A percentile compares a stretch with the other conserved stretches of the same genome.
Conservation (phyloP, 2,888 invertebrate species). For the Lobophora halterata region DNA sequence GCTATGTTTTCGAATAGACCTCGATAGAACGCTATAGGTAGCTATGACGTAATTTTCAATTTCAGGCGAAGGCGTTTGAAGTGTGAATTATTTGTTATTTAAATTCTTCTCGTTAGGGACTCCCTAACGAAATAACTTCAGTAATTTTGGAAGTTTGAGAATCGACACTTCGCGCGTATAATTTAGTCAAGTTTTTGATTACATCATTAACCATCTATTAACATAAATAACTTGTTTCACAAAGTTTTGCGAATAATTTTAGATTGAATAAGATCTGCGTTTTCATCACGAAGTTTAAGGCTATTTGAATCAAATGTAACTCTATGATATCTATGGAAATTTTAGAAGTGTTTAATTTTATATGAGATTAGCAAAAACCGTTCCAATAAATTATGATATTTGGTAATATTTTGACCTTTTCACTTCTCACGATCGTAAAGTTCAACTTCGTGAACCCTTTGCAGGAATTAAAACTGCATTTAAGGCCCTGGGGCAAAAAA, state of each 20-base stretch:
- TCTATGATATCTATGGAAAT: no score
- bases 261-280: constrained; percentile 1
- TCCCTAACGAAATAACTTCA: constrained; percentile 27
- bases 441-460: no score
- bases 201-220: constrained; percentile 15
- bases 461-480: no score
- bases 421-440: no score
- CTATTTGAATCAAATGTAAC: no score
- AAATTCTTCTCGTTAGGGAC: constrained; percentile 23
- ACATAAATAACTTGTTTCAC: constrained; percentile 6
- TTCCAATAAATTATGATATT: no score
- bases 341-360: not conserved
- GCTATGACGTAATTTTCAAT: constrained; percentile 31
- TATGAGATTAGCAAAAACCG: no score
- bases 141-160: constrained; percentile 26
- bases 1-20: no score
- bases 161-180: constrained; percentile 19
- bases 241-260: constrained; percentile 3
- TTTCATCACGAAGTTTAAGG: no score
- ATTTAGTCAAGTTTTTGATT: constrained; percentile 16
- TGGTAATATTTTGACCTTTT: no score
- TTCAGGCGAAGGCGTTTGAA: constrained; percentile 29
- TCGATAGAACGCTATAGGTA: no score
- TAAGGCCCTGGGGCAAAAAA: no score
- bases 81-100: constrained; percentile 32